These are phyloP conservation scores for Hucho hucho DNA, from an alignment of 2,113 vertebrate species.

Conservation along the genomic window DNA sequence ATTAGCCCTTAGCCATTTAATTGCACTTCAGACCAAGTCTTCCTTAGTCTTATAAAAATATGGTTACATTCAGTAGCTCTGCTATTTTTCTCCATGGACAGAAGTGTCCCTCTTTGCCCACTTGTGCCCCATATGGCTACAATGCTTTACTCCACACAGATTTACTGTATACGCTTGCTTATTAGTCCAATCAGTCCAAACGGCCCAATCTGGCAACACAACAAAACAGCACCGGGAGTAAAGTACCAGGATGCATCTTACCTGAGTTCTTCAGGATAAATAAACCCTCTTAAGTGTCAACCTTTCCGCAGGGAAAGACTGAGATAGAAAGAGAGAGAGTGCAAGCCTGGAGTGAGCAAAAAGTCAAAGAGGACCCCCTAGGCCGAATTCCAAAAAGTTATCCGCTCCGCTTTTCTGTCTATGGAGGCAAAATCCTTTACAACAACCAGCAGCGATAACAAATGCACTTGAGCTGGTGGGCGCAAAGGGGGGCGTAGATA, in stretches of 20 bases:
- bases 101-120: slow-evolving; percentile 1
- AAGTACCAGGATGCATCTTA: slow-evolving; percentile 46
- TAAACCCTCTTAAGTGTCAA: slow-evolving; percentile 59
- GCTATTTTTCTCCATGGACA: neutral
- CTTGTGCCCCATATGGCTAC: neutral
- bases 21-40: too few relatives aligned
- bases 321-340: slow-evolving; percentile 39
- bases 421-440: slow-evolving; percentile 80
- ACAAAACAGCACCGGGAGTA: neutral
- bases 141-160: neutral
- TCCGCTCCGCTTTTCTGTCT: slow-evolving; percentile 76
- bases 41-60: neutral
- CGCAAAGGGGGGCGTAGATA: slow-evolving; percentile 14
- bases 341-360: slow-evolving; percentile 59
- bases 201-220: neutral
- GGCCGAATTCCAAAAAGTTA: slow-evolving; percentile 80
- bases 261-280: slow-evolving; percentile 70
- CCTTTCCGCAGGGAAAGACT: slow-evolving; percentile 59
- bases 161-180: neutral
- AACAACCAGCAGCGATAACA: slow-evolving; percentile 62
- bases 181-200: neutral
- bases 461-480: slow-evolving; percentile 62
- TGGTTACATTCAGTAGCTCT: too few relatives aligned
- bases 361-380: slow-evolving; percentile 71
- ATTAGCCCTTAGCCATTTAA: neutral